Evolutionary conservation across 2,113 vertebrate species (phyloP), one percentile per base, ranked within the genome.

Genomic region (Mohoua ochrocephala): DNA sequence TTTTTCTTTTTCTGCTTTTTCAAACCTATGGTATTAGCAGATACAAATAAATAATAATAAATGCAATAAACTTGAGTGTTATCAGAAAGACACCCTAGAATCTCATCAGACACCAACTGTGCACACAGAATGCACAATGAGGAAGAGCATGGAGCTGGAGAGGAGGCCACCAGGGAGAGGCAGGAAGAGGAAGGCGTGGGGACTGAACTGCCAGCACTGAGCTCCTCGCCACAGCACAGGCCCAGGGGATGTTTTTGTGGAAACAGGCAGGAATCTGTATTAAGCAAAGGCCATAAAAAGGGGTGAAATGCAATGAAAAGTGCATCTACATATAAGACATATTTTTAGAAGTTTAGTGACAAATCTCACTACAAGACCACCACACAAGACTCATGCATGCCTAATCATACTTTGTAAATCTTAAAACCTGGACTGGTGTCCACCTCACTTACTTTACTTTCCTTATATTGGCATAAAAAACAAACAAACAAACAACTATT

Each of bases 171-270:
- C 30, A 11, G 27, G 33, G 33, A 78, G 59, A 64, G 19, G 53
- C 10, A 59, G 53, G 42, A 84, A 53, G 41, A 80, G 22, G 27
- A 12, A 69, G 9, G 37, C 77, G 3, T 1, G 3, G 19, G 1
- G 1, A 20, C 5, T 69, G 59, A 84, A 33, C 30, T 10, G 17
- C n/a, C 75, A 75, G 56, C 30, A 70, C 1, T 0, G 0, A 60
- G 24, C 37, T 87, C n/a, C 45, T 61, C 0, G 0, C 24, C 68
- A 24, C 0, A 0, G 37, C 60, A 61, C 39, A 63, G 27, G 30
- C 23, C 41, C 26, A 37, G 42, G 26, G 3, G 3, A 79, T 3
- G 6, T 7, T 80, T 73, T 61, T 28, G 18, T 47, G 39, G 30
- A 50, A 57, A 42, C 4, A 80, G 13, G 4, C 15, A 14, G 24